Base-by-base conservation (phyloP, 53 echinoderm and acorn worm species). In the Echinarachnius parma region DNA sequence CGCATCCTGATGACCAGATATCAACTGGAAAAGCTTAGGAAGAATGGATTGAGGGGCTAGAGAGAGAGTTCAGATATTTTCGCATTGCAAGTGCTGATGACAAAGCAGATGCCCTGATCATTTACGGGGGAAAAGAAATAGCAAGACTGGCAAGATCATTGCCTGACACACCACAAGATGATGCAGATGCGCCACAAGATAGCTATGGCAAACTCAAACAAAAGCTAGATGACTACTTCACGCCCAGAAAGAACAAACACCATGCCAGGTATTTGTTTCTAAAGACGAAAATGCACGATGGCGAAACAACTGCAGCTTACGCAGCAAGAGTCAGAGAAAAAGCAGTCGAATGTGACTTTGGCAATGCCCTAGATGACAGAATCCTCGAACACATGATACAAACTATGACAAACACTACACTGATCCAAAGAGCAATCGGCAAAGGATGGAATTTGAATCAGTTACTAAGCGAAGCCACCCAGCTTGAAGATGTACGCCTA, bases 121-220 rank as follows among this genome's bases (percentile, higher is more conserved):
- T 85, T 24, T 80, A 85, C 57, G 80, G 75, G 28, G 84, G 79
- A 28, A 79, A 64, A 80, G 75, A 84, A 53, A 68, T 84, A 4
- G 71, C 71, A 21, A 39, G 78, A 61, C 28, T 78, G 19, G 78
- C 66, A 4, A 68, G 59, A 48, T 66, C 34, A 31, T 35, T 83
- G 4, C 78, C 78, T 34, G 56, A 68, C 39, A 28, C 64, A 54
- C 54, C 2, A 61, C 57, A 75, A 3, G 61, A 18, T 34, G 15
- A 75, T 62, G 54, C 20, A 22, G 37, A 3, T n/a, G n/a, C 1
- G 5, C n/a, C 16, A 2, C 34, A 4, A 61, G 15, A 61, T n/a
- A 4, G 1, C 2, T 83, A 68, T 33, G 36, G 34, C 16, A 78
- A 78, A n/a, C n/a, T 75, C 0, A 75, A 46, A 50, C 34, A 48